Evolutionary conservation across 2,797 vertebrate genomes (phyloP).

Genomic region (Tadarida brasiliensis): DNA sequence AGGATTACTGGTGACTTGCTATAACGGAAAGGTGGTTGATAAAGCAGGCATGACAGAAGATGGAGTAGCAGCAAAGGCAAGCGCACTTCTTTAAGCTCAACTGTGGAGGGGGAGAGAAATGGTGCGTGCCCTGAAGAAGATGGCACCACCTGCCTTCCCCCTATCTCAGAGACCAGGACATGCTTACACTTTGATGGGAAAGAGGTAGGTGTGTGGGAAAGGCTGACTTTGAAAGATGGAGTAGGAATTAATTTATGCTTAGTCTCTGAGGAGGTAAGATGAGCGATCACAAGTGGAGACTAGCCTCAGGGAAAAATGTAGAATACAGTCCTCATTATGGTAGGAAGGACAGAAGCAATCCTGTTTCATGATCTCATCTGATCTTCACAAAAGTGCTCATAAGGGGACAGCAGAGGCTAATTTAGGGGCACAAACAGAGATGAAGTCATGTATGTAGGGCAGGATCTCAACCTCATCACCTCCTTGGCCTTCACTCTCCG

Average conservation of each 20-base stretch:
- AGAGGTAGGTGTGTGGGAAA: neutral
- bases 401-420: neutral
- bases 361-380: neutral
- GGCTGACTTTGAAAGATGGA: neutral
- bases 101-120: neutral
- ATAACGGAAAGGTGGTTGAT: neutral
- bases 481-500: neutral
- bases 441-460: neutral
- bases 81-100: neutral
- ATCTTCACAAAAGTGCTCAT: neutral
- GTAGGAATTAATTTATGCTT: neutral
- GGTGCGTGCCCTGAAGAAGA: accelerated
- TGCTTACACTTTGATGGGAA: neutral
- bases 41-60: neutral
- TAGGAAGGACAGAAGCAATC: neutral
- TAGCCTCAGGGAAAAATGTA: neutral
- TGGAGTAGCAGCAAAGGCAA: neutral
- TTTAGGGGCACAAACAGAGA: neutral
- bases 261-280: neutral
- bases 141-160: neutral
- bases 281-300: neutral
- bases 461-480: neutral
- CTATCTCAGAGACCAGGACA: neutral
- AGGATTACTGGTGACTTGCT: neutral
- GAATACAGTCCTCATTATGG: neutral